Base-by-base conservation (phyloP, 2,113 vertebrate species). In the Butastur rufipennis region DNA sequence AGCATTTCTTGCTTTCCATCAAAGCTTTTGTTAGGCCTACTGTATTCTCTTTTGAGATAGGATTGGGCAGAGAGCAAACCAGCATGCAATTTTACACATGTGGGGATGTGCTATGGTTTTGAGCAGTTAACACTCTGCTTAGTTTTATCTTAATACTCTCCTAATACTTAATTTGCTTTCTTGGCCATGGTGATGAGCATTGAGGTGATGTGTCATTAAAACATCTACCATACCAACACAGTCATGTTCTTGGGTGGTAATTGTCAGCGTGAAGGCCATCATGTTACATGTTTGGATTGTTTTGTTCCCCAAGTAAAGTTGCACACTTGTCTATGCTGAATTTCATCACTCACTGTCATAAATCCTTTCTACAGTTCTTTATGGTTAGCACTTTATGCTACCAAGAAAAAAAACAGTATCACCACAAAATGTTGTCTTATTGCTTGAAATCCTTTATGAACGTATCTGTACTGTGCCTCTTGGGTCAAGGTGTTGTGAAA, bases 391-490 rank as follows among this genome's bases (percentile, higher is more conserved):
- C 47, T 67, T 88, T 6, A 58, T 61, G 21, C 25, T 45, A 45
- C 32, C 13, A 34, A 27, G 52, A 32, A 55, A 82, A 55, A 13
- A 5, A 27, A 3, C 14, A 15, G 6, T 68, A 31, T 36, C 26
- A 17, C n/a, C 25, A 40, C 42, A n/a, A 47, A 66, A 17, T 34
- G 9, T 40, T 88, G 38, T 68, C 65, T 70, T 1, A 4, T 66
- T 61, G 11, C 32, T 42, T 48, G 21, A 62, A 89, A 43, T 61
- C 0, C 8, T 18, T 72, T 52, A 25, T 38, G 13, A 63, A 10
- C 0, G 0, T 61, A 16, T 22, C 13, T 62, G 0, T 73, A 4
- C 26, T 62, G 11, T 62, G n/a, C 14, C 11, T 53, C 10, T 83
- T 21, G 12, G 43, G 27, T 68, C 13, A 15, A 21, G 40, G 14